These are phyloP conservation scores for Macrosoma leucophasiata DNA, from an alignment of 2,888 invertebrate genomes.

Conservation along the genomic window DNA sequence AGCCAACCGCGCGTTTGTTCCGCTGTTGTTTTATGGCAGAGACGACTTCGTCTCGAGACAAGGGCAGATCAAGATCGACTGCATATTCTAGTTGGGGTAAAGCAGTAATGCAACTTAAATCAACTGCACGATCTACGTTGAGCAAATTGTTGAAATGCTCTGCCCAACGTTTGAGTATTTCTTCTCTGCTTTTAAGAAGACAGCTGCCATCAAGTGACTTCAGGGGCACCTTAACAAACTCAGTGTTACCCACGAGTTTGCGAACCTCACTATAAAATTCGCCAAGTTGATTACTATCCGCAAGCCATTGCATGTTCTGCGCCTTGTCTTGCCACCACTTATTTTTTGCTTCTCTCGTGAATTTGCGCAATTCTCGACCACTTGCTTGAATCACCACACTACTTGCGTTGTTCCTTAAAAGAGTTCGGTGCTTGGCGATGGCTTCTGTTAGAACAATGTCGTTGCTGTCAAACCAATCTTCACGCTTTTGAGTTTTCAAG, in stretches of 20 bases:
- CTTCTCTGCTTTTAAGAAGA: slow-evolving; percentile 6
- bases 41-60: slow-evolving; percentile 13
- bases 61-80: slow-evolving; percentile 6
- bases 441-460: background rate
- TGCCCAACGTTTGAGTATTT: slow-evolving; percentile 17
- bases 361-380: background rate
- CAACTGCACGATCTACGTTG: slow-evolving; percentile 15
- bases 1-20: slow-evolving; percentile 16
- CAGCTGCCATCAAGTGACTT: slow-evolving; percentile 3
- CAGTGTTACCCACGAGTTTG: slow-evolving; percentile 8
- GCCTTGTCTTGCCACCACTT: slow-evolving; percentile 13
- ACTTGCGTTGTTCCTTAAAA: background rate
- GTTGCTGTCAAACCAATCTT: background rate
- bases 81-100: slow-evolving; percentile 3
- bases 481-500: background rate
- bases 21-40: slow-evolving; percentile 15
- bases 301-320: slow-evolving; percentile 7
- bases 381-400: background rate
- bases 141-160: slow-evolving; percentile 20
- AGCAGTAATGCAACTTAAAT: slow-evolving; percentile 7
- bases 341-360: slow-evolving; percentile 3
- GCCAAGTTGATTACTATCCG: slow-evolving; percentile 11
- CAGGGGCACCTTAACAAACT: background rate
- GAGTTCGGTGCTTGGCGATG: background rate
- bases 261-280: slow-evolving; percentile 11